These are phyloP conservation scores for Thamnophis elegans DNA, from an alignment of 2,797 vertebrate species.

Conservation along the genomic window DNA sequence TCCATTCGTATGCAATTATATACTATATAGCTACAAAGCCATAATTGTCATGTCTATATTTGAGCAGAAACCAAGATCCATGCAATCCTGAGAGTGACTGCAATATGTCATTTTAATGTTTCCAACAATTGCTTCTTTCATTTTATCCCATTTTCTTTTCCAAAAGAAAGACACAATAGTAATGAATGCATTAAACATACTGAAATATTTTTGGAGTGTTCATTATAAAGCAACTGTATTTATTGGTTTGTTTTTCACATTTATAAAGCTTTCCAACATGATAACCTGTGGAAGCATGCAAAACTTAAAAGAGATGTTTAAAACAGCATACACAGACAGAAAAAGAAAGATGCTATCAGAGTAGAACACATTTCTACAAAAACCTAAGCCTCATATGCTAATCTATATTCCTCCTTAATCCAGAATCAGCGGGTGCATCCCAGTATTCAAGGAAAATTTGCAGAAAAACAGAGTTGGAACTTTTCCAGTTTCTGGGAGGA, in stretches of 20 bases:
- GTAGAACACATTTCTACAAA: neutral
- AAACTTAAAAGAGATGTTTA: neutral
- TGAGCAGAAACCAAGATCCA: neutral
- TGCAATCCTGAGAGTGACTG: neutral
- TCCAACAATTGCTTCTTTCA: neutral
- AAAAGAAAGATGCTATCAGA: neutral
- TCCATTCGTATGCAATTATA: neutral
- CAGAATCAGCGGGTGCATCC: neutral
- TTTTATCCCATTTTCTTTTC: neutral
- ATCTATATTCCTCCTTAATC: neutral
- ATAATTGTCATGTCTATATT: neutral
- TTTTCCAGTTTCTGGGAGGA: neutral
- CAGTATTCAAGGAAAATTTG: neutral
- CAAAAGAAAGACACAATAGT: neutral
- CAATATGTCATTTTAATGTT: neutral
- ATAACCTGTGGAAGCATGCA: neutral
- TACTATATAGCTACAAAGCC: neutral
- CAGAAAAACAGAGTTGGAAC: neutral
- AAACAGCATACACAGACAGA: neutral
- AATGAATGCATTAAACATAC: slow-evolving; percentile 7
- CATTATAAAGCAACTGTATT: slow-evolving; percentile 14
- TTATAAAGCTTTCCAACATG: neutral
- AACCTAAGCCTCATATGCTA: neutral
- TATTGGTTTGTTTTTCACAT: neutral
- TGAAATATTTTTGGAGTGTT: slow-evolving; percentile 4